A percentile compares a stretch with the other conserved stretches of the same genome.
Conservation (phyloP, 2,113 vertebrate species). For the Pleuronectes platessa region DNA sequence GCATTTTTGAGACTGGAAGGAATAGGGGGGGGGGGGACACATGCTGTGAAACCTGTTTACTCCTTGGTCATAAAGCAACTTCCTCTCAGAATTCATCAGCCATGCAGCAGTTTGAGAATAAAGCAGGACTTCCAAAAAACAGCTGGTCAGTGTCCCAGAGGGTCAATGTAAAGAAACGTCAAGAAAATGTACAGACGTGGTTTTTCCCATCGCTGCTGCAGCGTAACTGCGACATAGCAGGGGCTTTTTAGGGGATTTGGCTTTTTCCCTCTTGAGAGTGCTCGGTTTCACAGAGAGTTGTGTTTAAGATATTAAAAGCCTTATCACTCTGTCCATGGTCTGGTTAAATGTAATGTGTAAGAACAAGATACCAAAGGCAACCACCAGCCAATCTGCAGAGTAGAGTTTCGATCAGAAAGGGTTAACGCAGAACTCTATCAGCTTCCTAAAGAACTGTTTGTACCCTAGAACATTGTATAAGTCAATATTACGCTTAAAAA, state of each 20-base stretch:
- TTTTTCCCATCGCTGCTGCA: neutral
- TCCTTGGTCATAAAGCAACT: neutral
- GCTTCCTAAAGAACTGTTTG: constrained; percentile 1
- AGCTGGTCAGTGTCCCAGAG: neutral
- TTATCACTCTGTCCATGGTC: constrained; percentile 27
- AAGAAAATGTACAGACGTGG: neutral
- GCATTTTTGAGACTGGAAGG: constrained; percentile 2
- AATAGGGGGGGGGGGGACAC: neutral
- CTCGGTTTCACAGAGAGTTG: constrained; percentile 13
- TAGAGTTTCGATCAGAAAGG: neutral
- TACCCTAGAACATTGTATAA: constrained; percentile 6
- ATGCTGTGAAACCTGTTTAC: neutral
- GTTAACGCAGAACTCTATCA: neutral
- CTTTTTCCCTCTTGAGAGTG: neutral
- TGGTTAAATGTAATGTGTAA: constrained; percentile 24
- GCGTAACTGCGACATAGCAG: neutral
- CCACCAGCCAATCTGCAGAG: neutral
- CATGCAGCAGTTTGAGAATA: neutral
- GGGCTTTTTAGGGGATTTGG: constrained; percentile 19
- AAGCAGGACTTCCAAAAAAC: neutral
- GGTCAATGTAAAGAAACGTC: neutral
- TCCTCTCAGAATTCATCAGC: neutral
- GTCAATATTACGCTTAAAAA: constrained; percentile 11
- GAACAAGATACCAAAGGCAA: constrained; percentile 8
- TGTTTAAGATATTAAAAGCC: constrained; percentile 34